Base-by-base conservation (phyloP, 1,140 invertebrate species). In the Fopius arisanus region DNA sequence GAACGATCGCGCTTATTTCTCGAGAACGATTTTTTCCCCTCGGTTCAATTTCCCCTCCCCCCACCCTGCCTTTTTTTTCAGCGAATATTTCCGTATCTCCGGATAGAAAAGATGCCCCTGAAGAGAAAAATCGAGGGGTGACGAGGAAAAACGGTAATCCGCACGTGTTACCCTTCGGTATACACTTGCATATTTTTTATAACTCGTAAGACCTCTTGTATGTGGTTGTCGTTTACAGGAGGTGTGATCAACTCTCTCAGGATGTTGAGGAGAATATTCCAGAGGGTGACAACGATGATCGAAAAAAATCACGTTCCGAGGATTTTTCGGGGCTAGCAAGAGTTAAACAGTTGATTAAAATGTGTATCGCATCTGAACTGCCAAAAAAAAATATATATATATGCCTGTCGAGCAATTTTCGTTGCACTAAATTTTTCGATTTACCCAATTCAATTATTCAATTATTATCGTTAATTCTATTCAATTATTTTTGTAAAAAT, bases 1-100 rank as follows among this genome's bases (percentile, higher is more conserved):
- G 54, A 73, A 73, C 31, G 66, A 73, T 73, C 72, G 67, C 23
- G 33, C 33, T 73, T 73, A 73, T 73, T 73, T 41, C 71, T 67
- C 23, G 40, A 72, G 28, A 62, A 62, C 65, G 48, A 68, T 73
- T 73, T 67, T 67, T 54, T 54, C 59, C 19, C 33, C 65, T 23
- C 9, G 1, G 16, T 21, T 19, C 33, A 65, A 29, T 66, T 72
- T 66, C 16, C n/a, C 29, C n/a, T n/a, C n/a, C n/a, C n/a, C n/a
- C n/a, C n/a, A n/a, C n/a, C n/a, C n/a, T n/a, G n/a, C 7, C 40
- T n/a, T 19, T 19, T 59, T 9, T 72, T 19, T 43, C 2, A 0
- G 23, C 48, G 62, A 31, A 14, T 54, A 31, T 21, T 29, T 67
- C 19, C 33, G 66, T 68, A 40, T 72, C 41, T 37, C 10, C 16